Percentiles rank a stretch among this genome's conserved stretches.
Conservation (phyloP, 1,140 invertebrate species). For the Calephelis virginiensis region DNA sequence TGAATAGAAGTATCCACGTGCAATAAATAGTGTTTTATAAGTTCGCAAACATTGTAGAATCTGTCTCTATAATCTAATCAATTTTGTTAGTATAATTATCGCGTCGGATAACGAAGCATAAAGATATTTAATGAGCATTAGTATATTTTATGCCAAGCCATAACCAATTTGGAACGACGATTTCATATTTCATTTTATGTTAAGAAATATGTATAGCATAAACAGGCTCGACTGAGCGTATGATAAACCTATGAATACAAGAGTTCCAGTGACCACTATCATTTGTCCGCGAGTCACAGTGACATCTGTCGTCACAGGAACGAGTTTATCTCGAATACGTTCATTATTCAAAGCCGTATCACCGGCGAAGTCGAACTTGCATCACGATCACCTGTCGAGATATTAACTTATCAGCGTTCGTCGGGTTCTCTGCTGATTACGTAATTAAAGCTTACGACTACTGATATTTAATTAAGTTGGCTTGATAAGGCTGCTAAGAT, state of each 20-base stretch:
- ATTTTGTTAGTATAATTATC: constrained; percentile 6
- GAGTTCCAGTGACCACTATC: constrained; percentile 48
- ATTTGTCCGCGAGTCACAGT: constrained; percentile 54
- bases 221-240: constrained; percentile 33
- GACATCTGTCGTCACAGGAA: constrained; percentile 57
- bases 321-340: constrained; percentile 54
- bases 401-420: constrained; percentile 20
- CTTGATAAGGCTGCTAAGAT: constrained; percentile 23
- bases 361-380: constrained; percentile 39
- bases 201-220: constrained; percentile 36
- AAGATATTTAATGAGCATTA: constrained; percentile 16
- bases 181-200: constrained; percentile 33
- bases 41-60: not conserved
- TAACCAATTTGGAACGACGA: constrained; percentile 30
- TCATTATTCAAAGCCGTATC: constrained; percentile 55
- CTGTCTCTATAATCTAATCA: constrained; percentile 4
- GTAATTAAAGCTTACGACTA: constrained; percentile 34
- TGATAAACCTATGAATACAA: constrained; percentile 43
- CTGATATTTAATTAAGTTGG: constrained; percentile 37
- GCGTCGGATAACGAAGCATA: constrained; percentile 7
- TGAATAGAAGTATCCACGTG: no score
- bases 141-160: constrained; percentile 12
- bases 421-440: constrained; percentile 25
- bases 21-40: not conserved
- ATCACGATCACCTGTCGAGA: constrained; percentile 33